These are phyloP conservation scores for Drosophila repleta DNA, from an alignment of 1,140 invertebrate species.

Conservation along the genomic window DNA sequence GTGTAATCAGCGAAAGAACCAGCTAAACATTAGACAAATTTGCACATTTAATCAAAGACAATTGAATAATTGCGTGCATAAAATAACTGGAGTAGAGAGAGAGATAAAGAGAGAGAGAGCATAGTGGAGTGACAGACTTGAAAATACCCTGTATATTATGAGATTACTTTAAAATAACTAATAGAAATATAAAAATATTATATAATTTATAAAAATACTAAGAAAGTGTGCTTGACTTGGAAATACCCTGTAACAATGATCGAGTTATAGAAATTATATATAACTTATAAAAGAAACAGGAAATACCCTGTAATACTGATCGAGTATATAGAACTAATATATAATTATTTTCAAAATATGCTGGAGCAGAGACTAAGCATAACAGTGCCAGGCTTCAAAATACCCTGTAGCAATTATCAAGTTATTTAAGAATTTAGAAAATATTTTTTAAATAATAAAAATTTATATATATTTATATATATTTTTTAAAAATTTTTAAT, in stretches of 20 bases:
- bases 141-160: not conserved
- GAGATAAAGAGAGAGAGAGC: constrained; percentile 1
- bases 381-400: not conserved
- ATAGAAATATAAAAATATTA: no score
- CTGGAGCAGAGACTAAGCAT: no score
- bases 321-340: no score
- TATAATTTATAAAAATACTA: no score
- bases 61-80: constrained; percentile 68
- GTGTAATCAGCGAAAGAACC: constrained; percentile 36
- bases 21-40: constrained; percentile 73
- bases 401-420: not conserved
- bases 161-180: no score
- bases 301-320: no score
- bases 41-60: constrained; percentile 77
- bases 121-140: not conserved
- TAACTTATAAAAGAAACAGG: no score
- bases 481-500: not conserved
- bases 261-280: no score
- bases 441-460: not conserved
- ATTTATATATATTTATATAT: not conserved
- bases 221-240: no score
- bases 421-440: not conserved
- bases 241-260: no score
- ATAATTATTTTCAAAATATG: no score
- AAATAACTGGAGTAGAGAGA: constrained; percentile 47